These are phyloP conservation scores for Ophion costatus DNA, from an alignment of 2,888 invertebrate genomes.

Conservation along the genomic window DNA sequence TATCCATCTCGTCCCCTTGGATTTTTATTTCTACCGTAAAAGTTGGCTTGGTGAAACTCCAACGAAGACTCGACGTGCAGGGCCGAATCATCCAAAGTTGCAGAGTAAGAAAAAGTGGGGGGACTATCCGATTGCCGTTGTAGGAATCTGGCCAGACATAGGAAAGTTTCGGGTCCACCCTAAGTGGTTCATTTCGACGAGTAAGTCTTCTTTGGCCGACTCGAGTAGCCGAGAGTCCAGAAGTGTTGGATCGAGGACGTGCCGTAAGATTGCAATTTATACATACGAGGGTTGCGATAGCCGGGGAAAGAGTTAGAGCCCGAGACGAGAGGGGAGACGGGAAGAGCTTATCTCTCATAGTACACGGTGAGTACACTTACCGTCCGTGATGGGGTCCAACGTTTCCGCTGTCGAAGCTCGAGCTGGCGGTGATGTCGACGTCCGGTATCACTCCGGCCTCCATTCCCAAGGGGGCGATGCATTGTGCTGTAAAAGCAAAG, in stretches of 20 bases:
- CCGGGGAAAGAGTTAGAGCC: slow-evolving; percentile 36
- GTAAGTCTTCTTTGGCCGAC: slow-evolving; percentile 21
- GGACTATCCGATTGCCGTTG: slow-evolving; percentile 41
- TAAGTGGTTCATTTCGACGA: slow-evolving; percentile 41
- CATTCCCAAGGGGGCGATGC: slow-evolving; percentile 93
- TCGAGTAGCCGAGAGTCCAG: slow-evolving; percentile 25
- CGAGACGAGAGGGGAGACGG: slow-evolving; percentile 21
- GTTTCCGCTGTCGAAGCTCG: slow-evolving; percentile 92
- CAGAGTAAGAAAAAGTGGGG: slow-evolving; percentile 11
- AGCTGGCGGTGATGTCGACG: slow-evolving; percentile 92
- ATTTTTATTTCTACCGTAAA: slow-evolving; percentile 22
- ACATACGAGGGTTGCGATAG: slow-evolving; percentile 17
- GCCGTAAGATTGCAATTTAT: slow-evolving; percentile 27
- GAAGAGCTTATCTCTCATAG: slow-evolving; percentile 49
- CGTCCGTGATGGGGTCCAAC: slow-evolving; percentile 94
- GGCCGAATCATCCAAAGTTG: slow-evolving; percentile 51
- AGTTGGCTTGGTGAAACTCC: slow-evolving; percentile 19
- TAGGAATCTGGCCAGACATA: slow-evolving; percentile 22
- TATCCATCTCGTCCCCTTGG: slow-evolving; percentile 10
- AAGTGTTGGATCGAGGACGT: slow-evolving; percentile 29
- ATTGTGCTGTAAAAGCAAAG: slow-evolving; percentile 88
- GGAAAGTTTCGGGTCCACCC: slow-evolving; percentile 41
- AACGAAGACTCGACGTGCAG: slow-evolving; percentile 36
- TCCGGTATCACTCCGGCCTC: slow-evolving; percentile 92
- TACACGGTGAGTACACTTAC: slow-evolving; percentile 84